phyloP scores from a whole-genome alignment of 2,113 vertebrate genomes.

The Lepus europaeus region DNA sequence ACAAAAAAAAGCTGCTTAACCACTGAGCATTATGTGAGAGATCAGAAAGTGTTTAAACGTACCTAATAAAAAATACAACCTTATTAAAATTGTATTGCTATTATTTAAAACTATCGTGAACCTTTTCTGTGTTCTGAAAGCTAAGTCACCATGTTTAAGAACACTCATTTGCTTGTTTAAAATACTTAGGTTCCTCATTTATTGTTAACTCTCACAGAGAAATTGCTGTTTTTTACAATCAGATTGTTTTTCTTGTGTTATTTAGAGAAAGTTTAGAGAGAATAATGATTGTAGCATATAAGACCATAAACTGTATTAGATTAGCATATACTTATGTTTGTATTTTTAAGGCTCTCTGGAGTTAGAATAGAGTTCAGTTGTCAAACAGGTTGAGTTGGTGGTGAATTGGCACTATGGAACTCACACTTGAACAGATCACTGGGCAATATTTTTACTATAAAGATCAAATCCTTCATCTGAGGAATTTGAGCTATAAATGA shows the following conservation, averaged over 20 bases:
- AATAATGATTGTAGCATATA: neutral
- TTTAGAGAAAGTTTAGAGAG: constrained; percentile 54
- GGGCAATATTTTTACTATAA: constrained; percentile 16
- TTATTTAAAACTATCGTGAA: constrained; percentile 73
- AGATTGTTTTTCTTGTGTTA: constrained; percentile 31
- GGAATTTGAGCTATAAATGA: neutral
- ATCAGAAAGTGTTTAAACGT: constrained; percentile 78
- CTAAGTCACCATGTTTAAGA: constrained; percentile 81
- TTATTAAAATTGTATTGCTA: constrained; percentile 75
- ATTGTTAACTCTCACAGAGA: constrained; percentile 27
- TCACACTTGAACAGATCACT: neutral
- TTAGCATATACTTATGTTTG: constrained; percentile 26
- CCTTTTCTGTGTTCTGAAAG: constrained; percentile 80
- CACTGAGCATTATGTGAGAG: constrained; percentile 74
- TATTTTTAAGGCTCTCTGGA: neutral
- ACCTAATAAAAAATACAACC: constrained; percentile 73
- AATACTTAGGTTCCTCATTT: constrained; percentile 48
- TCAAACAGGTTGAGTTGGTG: neutral
- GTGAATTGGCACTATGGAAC: neutral
- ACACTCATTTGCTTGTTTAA: constrained; percentile 77
- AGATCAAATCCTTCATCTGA: constrained; percentile 26
- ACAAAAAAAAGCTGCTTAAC: constrained; percentile 74
- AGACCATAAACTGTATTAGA: neutral
- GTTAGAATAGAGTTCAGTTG: neutral
- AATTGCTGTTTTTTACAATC: neutral